Base-by-base conservation (phyloP, 2,113 vertebrate genomes). In the Alectura lathami region DNA sequence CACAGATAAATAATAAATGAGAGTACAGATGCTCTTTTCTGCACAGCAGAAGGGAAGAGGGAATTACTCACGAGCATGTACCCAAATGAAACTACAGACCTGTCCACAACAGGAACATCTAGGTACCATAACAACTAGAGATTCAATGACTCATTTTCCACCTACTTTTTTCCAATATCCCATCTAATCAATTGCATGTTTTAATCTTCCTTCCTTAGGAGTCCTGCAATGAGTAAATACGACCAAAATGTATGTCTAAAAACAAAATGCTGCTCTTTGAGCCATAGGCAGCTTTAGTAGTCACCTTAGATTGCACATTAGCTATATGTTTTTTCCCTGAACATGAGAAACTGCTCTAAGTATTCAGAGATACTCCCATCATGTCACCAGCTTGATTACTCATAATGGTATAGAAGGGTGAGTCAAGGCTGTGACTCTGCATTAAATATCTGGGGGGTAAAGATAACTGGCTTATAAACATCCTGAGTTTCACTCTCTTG, bases 1-100 rank as follows among this genome's bases (percentile, higher is more conserved):
- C 83, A 54, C 24, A 93, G 91, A 97, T 97, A 97, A 98, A 98
- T 97, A 98, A 98, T 95, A 94, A 96, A 97, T 95, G 93, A 93
- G 92, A 92, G 85, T 86, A 73, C 97, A 96, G 95, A 95, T 96
- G 96, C 78, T 94, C 80, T 91, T 96, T 96, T 94, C 91, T 86
- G 64, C 63, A 48, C 29, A 64, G 81, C 87, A 88, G 72, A 82
- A 93, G 70, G 83, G 80, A 96, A 89, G 34, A 95, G 72, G 63
- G 88, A 94, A 94, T 82, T 90, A 77, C 69, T 94, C 50, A 81
- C 59, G 64, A 85, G 34, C 38, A 43, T 73, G 29, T 64, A 92
- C 73, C 50, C 79, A 92, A 91, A 83, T 67, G 34, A 87, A 86
- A 75, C 53, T 60, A 68, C 15, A 88, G 84, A 75, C 60, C 77